Evolutionary conservation across 2,797 vertebrate species (phyloP).

Genomic region (Sebastolobus alascanus): DNA sequence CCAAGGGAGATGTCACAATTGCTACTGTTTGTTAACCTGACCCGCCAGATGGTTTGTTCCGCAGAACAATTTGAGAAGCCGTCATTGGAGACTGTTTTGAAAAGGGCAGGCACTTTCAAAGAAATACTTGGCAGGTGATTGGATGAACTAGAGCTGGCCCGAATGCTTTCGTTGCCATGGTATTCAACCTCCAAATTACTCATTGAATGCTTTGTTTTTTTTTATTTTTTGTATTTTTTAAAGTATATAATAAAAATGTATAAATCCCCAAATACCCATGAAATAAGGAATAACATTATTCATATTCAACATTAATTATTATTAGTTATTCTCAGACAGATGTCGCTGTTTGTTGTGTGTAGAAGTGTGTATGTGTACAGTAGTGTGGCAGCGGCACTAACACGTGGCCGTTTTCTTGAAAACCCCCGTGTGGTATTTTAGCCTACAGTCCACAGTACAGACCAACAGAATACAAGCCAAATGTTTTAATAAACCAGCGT

Average conservation of each 20-base stretch:
- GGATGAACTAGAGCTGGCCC: background rate
- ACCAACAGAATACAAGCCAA: background rate
- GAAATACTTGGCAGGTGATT: background rate
- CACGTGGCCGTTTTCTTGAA: background rate
- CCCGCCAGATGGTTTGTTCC: too few species aligned
- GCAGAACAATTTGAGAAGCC: background rate
- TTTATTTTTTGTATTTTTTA: background rate
- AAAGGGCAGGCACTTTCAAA: background rate
- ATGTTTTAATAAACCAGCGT: conserved; percentile 3
- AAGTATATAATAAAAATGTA: background rate
- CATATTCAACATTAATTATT: too few species aligned
- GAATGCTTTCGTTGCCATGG: background rate
- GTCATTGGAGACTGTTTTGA: background rate
- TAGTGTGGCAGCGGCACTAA: too few species aligned
- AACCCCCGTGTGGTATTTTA: background rate
- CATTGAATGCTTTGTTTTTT: background rate
- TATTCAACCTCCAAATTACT: background rate
- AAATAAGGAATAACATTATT: too few species aligned
- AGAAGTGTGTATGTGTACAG: too few species aligned
- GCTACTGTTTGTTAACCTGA: conserved; percentile 3
- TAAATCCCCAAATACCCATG: background rate
- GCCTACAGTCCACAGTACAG: background rate
- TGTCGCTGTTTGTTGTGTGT: too few species aligned
- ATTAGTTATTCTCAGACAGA: too few species aligned
- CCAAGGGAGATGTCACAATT: background rate